Evolutionary conservation across 2,797 vertebrate genomes (phyloP).

Genomic region (Heliangelus exortis): DNA sequence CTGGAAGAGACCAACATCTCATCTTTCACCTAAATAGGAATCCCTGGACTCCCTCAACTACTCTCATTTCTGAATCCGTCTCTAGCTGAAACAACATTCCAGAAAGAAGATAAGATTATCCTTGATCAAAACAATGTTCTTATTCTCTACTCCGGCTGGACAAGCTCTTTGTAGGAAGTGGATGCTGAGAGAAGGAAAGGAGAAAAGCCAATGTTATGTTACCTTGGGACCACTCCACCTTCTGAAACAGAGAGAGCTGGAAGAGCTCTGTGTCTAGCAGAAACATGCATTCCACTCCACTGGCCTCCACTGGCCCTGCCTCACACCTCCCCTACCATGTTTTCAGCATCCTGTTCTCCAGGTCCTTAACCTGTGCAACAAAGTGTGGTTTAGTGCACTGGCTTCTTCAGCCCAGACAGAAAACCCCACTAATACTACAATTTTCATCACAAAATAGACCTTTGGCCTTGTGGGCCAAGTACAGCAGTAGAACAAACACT

Average conservation of each 20-base stretch:
- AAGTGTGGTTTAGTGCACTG: neutral
- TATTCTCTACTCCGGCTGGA: conserved; percentile 35
- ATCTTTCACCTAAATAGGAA: conserved; percentile 57
- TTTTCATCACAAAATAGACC: conserved; percentile 35
- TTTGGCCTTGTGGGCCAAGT: neutral
- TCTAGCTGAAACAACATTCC: conserved; percentile 60
- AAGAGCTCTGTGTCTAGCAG: neutral
- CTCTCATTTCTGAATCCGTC: conserved; percentile 24
- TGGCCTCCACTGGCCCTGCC: neutral
- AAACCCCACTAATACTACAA: neutral
- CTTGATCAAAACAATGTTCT: conserved; percentile 55
- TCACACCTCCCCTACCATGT: neutral
- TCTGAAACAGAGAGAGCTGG: conserved; percentile 2
- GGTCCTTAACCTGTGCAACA: neutral
- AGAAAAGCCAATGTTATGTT: neutral
- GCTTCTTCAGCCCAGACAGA: neutral
- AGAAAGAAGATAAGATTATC: conserved; percentile 59
- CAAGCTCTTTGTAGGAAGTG: conserved; percentile 35
- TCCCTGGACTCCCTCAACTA: conserved; percentile 35
- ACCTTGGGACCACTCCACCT: conserved; percentile 37
- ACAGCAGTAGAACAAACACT: neutral
- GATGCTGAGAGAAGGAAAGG: conserved; percentile 35
- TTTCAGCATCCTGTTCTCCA: conserved; percentile 10
- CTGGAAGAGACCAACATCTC: conserved; percentile 34
- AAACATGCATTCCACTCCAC: neutral